These are phyloP conservation scores for Vulpes vulpes DNA, from an alignment of 2,113 vertebrate species.

Conservation along the genomic window DNA sequence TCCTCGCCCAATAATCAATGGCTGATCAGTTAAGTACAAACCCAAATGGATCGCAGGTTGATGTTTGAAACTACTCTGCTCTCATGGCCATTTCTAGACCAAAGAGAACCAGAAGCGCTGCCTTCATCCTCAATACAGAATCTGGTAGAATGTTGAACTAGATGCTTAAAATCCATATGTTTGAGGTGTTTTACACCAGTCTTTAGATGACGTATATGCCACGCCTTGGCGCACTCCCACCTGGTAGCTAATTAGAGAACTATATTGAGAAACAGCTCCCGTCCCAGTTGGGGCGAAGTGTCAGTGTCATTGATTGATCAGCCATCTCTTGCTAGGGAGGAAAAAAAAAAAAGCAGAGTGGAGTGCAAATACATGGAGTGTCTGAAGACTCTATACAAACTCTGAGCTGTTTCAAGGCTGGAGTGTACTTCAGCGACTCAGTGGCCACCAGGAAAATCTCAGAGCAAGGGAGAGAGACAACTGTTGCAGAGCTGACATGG, in stretches of 20 bases:
- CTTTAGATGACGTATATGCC: neutral
- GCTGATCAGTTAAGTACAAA: conserved; percentile 17
- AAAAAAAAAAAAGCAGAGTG: neutral
- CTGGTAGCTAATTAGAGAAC: neutral
- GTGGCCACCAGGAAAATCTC: neutral
- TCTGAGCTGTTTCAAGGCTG: neutral
- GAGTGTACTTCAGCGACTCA: neutral
- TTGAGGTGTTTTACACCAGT: neutral
- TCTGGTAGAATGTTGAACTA: neutral
- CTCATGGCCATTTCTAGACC: neutral
- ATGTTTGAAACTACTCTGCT: neutral
- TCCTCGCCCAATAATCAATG: neutral
- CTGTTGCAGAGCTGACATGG: neutral
- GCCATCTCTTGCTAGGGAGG: neutral
- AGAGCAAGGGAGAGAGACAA: neutral
- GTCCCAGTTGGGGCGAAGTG: neutral
- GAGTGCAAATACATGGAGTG: fast-evolving
- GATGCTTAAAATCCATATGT: neutral
- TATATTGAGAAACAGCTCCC: neutral
- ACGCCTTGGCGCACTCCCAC: too few relatives aligned
- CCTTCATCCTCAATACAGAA: neutral
- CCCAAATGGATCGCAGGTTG: neutral
- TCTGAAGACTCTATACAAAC: neutral
- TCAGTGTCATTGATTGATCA: neutral
- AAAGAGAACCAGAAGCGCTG: neutral